phyloP scores from a whole-genome alignment of 2,113 vertebrate species.

The Vanacampus margaritifer region DNA sequence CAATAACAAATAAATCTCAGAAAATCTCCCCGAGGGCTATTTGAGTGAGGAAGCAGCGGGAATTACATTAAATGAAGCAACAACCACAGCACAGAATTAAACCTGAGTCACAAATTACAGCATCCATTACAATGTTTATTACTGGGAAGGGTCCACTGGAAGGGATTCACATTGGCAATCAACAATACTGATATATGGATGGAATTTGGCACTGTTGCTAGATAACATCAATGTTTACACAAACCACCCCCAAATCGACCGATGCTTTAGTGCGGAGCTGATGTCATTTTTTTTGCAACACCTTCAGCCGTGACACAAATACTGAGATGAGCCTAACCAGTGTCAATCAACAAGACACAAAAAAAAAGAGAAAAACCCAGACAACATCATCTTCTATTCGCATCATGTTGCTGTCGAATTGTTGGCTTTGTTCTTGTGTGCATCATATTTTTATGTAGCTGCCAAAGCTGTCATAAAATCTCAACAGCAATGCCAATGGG shows the following conservation, averaged over 20 bases:
- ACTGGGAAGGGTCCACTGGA: not conserved
- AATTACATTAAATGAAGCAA: constrained; percentile 15
- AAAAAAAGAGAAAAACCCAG: not conserved
- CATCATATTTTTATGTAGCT: not conserved
- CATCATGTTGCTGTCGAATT: not conserved
- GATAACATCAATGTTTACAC: constrained; percentile 6
- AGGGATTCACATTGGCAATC: not conserved
- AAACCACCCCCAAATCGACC: not conserved
- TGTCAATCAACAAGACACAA: not conserved
- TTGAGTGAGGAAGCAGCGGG: not conserved
- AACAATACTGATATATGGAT: not conserved
- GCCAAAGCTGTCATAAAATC: constrained; percentile 1
- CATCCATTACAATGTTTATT: not conserved
- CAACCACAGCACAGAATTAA: constrained; percentile 18
- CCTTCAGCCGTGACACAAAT: constrained; percentile 7
- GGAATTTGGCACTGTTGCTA: not conserved
- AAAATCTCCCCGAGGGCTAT: constrained; percentile 19
- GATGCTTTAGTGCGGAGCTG: not conserved
- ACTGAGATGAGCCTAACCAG: not conserved
- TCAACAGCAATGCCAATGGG: not conserved
- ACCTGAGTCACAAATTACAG: constrained; percentile 10
- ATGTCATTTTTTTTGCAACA: not conserved
- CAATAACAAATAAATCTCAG: constrained; percentile 21
- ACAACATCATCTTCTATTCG: not conserved
- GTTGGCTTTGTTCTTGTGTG: not conserved